Evolutionary conservation across 92 coral and sea anemone genomes (phyloP).

Genomic region (Paramuricea clavata): DNA sequence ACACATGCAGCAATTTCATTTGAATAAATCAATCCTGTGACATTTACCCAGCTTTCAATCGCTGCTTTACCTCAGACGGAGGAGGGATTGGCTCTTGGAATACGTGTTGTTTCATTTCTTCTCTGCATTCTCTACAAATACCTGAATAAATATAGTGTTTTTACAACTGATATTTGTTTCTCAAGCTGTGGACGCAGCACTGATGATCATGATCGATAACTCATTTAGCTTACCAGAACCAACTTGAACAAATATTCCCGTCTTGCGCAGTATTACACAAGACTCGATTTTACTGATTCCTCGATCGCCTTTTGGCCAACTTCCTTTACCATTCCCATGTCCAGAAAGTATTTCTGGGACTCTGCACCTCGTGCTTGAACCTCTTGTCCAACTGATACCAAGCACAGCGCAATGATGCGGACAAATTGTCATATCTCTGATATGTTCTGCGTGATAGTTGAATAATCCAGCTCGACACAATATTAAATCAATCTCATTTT

Average conservation of each 20-base stretch:
- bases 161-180: no score
- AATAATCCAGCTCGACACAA: constrained; percentile 69
- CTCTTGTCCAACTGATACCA: constrained; percentile 57
- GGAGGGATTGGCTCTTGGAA: not conserved
- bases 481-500: constrained; percentile 75
- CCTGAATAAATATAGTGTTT: constrained; percentile 37
- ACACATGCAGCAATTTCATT: not conserved
- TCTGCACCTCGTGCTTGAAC: constrained; percentile 72
- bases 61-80: not conserved
- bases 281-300: constrained; percentile 69
- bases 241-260: constrained; percentile 73
- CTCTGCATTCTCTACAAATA: constrained; percentile 62
- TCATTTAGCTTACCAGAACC: constrained; percentile 67
- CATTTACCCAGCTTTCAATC: not conserved
- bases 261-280: constrained; percentile 50
- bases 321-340: constrained; percentile 69
- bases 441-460: constrained; percentile 29
- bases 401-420: constrained; percentile 70
- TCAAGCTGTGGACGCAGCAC: not conserved
- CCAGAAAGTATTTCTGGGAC: constrained; percentile 65
- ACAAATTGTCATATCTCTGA: constrained; percentile 70
- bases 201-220: not conserved
- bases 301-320: constrained; percentile 77
- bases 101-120: not conserved
- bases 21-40: not conserved